Evolutionary conservation across 2,888 invertebrate species (phyloP).

Genomic region (Sinelater perroti): DNA sequence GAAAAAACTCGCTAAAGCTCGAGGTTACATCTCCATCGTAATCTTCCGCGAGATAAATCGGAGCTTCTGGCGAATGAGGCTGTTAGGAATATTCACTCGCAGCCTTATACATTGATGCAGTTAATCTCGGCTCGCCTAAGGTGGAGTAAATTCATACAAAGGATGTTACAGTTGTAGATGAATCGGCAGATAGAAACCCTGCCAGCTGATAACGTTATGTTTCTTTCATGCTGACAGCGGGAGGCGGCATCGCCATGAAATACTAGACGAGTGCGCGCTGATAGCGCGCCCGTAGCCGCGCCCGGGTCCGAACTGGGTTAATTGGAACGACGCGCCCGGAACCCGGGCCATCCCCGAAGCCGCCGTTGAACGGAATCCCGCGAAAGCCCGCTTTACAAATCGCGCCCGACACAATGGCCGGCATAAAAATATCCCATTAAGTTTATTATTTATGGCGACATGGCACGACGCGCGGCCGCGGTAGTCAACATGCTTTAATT

Average conservation of each 20-base stretch:
- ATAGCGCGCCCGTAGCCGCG: background rate
- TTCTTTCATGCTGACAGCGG: slow-evolving; percentile 1
- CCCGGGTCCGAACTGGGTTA: background rate
- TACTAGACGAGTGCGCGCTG: too few species aligned
- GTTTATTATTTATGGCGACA: slow-evolving; percentile 10
- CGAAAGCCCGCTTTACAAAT: slow-evolving; percentile 10
- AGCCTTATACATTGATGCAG: background rate
- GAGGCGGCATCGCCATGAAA: background rate
- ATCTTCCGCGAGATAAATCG: too few species aligned
- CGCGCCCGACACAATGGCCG: slow-evolving; percentile 9
- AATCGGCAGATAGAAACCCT: background rate
- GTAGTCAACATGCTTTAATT: slow-evolving; percentile 6
- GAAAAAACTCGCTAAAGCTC: too few species aligned
- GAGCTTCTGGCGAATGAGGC: background rate
- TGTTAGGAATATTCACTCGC: background rate
- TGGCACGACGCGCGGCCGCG: background rate
- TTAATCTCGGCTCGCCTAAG: slow-evolving; percentile 1
- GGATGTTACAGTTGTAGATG: slow-evolving; percentile 9
- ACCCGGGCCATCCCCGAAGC: background rate
- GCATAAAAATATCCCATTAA: slow-evolving; percentile 12
- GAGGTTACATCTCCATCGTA: too few species aligned
- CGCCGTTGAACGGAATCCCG: slow-evolving; percentile 15
- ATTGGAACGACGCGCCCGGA: background rate
- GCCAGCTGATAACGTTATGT: slow-evolving; percentile 6
- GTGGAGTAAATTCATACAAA: background rate